phyloP scores from a whole-genome alignment of 2,113 vertebrate species.

The Rhynchopsitta pachyrhyncha region DNA sequence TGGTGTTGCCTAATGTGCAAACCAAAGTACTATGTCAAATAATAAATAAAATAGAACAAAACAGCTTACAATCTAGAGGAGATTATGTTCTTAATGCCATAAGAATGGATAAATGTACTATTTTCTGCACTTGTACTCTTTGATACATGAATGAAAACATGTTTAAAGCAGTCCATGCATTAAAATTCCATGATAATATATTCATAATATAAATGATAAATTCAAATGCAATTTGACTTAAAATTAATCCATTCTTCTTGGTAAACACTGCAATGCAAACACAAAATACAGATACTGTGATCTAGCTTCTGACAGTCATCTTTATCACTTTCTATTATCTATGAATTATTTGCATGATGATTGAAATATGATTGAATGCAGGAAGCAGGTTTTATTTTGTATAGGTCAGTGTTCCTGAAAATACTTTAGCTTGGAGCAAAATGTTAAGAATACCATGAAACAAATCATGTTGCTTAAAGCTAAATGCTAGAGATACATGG shows the following conservation, averaged over 20 bases:
- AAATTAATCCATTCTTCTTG: background rate
- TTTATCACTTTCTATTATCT: background rate
- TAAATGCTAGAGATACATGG: background rate
- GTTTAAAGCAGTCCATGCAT: background rate
- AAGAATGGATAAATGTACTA: conserved; percentile 40
- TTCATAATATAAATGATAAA: background rate
- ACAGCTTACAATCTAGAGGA: conserved; percentile 20
- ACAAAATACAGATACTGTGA: background rate
- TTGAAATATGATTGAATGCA: background rate
- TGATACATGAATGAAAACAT: background rate
- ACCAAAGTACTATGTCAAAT: background rate
- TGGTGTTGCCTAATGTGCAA: background rate
- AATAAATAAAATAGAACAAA: conserved; percentile 48
- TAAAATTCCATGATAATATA: background rate
- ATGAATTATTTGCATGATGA: background rate
- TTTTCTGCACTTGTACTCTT: conserved; percentile 20
- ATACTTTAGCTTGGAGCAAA: background rate
- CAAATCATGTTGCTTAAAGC: background rate
- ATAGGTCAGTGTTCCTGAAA: background rate
- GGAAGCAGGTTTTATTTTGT: background rate
- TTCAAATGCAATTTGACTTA: background rate
- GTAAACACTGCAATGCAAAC: background rate
- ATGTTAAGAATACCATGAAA: background rate
- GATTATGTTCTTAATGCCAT: conserved; percentile 51
- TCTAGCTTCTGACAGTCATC: background rate